phyloP scores from a whole-genome alignment of 2,797 vertebrate species.

The Takifugu ocellatus region DNA sequence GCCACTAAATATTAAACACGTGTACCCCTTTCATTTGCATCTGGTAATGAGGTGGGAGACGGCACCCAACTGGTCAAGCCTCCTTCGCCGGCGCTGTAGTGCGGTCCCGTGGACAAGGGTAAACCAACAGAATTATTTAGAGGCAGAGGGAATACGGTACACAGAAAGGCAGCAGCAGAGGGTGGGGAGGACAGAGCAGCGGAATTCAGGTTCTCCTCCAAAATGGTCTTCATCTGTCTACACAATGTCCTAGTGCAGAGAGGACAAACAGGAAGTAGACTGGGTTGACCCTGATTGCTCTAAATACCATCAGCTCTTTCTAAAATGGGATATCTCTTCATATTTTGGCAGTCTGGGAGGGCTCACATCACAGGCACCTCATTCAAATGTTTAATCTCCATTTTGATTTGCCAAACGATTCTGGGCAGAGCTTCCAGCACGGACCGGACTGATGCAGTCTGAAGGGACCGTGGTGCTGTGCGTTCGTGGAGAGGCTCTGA shows the following conservation, averaged over 20 bases:
- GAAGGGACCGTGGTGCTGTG: too few species aligned
- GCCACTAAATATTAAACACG: slow-evolving; percentile 84
- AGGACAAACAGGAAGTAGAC: slow-evolving; percentile 62
- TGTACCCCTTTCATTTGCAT: slow-evolving; percentile 82
- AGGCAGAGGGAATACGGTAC: slow-evolving; percentile 33
- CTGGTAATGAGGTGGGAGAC: slow-evolving; percentile 77
- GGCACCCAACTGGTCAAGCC: slow-evolving; percentile 74
- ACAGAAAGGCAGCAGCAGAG: slow-evolving; percentile 7
- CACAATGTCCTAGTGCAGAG: slow-evolving; percentile 69
- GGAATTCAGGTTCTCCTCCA: slow-evolving; percentile 58
- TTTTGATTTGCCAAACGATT: too few species aligned
- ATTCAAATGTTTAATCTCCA: too few species aligned
- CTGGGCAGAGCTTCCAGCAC: too few species aligned
- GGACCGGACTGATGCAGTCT: too few species aligned
- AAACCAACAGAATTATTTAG: slow-evolving; percentile 61
- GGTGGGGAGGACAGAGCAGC: slow-evolving; percentile 45
- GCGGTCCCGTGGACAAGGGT: slow-evolving; percentile 44
- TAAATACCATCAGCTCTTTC: slow-evolving; percentile 80
- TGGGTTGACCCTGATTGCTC: slow-evolving; percentile 78
- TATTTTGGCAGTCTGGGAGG: slow-evolving; percentile 37
- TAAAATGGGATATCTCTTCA: slow-evolving; percentile 82
- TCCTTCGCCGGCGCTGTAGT: slow-evolving; percentile 40
- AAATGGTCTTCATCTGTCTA: slow-evolving; percentile 65
- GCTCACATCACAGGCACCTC: too few species aligned
- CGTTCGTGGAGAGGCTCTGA: too few species aligned